These are phyloP conservation scores for Brachionus sp. DNA, from an alignment of 1,140 invertebrate species.

Conservation along the genomic window DNA sequence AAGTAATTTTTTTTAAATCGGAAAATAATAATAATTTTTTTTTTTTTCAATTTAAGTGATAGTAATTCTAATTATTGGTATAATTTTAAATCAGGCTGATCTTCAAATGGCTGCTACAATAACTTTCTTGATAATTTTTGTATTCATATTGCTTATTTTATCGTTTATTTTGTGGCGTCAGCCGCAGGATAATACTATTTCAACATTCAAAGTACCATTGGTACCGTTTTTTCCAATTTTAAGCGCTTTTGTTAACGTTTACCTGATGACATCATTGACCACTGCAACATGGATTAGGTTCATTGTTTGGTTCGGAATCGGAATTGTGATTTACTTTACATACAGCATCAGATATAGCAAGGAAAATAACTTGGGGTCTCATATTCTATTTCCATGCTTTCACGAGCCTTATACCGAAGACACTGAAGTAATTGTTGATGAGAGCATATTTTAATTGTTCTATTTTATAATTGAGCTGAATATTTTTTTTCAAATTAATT, in stretches of 20 bases:
- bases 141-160: not conserved
- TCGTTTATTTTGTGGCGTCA: conserved; percentile 44
- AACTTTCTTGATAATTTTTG: conserved; percentile 20
- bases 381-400: not conserved
- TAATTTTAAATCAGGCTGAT: conserved; percentile 47
- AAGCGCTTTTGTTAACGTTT: conserved; percentile 78
- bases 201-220: conserved; percentile 62
- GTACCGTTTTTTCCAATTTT: conserved; percentile 78
- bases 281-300: conserved; percentile 79
- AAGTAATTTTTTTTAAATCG: not conserved
- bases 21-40: conserved; percentile 38
- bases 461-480: too few species aligned
- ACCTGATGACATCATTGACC: conserved; percentile 80
- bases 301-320: conserved; percentile 71
- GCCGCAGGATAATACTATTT: conserved; percentile 46
- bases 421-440: conserved; percentile 6
- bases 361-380: not conserved
- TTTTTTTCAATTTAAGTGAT: conserved; percentile 30
- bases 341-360: conserved; percentile 34
- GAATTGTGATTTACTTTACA: conserved; percentile 31
- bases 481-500: not conserved
- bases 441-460: not conserved
- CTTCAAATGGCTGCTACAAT: not conserved
- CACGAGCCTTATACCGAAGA: not conserved
- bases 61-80: conserved; percentile 45